These are phyloP conservation scores for Solen grandis DNA, from an alignment of 1,140 invertebrate species.

Conservation along the genomic window DNA sequence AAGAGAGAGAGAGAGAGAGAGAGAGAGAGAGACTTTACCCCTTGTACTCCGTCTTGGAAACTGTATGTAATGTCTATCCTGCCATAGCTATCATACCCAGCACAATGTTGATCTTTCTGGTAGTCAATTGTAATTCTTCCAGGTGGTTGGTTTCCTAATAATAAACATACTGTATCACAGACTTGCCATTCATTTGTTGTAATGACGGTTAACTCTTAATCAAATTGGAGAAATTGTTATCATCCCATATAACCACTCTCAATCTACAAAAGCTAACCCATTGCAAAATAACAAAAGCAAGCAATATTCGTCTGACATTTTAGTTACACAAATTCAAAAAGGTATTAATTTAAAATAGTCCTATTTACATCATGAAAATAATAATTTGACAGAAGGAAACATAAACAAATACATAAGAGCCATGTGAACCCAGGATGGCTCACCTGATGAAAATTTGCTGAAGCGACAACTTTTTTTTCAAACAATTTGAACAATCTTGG, in stretches of 20 bases:
- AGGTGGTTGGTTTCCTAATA: conserved; percentile 22
- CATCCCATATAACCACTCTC: not conserved
- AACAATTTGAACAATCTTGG: too few relatives aligned
- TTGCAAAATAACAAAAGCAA: conserved; percentile 5
- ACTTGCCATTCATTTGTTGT: not conserved
- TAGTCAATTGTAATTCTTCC: conserved; percentile 1
- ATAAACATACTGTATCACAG: not conserved
- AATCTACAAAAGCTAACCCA: not conserved
- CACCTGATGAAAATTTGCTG: too few relatives aligned
- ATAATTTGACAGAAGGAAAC: too few relatives aligned
- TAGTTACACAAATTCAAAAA: too few relatives aligned
- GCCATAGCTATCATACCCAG: conserved; percentile 40
- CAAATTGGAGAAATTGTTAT: too few relatives aligned
- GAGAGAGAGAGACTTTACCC: too few relatives aligned
- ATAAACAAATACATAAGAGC: too few relatives aligned
- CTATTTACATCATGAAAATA: too few relatives aligned
- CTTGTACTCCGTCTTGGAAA: conserved; percentile 33
- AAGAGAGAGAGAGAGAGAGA: too few relatives aligned
- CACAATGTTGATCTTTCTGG: not conserved
- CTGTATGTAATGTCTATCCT: conserved; percentile 28
- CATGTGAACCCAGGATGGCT: too few relatives aligned
- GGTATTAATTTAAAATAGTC: too few relatives aligned
- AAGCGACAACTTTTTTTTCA: too few relatives aligned
- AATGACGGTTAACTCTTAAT: not conserved
- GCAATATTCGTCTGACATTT: not conserved